phyloP scores from a whole-genome alignment of 1,140 invertebrate species.

The Neuroterus valhalla region DNA sequence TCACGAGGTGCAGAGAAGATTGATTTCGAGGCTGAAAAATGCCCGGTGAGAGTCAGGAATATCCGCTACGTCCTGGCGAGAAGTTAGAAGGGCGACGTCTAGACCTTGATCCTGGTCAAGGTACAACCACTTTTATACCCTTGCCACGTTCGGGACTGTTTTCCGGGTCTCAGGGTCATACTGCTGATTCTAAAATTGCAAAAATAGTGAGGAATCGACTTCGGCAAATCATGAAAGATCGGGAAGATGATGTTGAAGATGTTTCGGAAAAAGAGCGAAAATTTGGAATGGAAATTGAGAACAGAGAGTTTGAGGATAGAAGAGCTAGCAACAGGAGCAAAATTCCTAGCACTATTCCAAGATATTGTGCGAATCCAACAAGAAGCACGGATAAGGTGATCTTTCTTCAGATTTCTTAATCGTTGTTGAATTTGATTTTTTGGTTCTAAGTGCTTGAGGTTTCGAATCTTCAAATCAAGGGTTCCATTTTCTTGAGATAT shows the following conservation, averaged over 20 bases:
- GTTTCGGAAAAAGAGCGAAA: conserved; percentile 53
- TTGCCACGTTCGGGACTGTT: conserved; percentile 53
- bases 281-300: conserved; percentile 44
- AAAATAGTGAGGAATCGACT: conserved; percentile 68
- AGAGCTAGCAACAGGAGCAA: background rate
- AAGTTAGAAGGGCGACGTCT: conserved; percentile 1
- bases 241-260: conserved; percentile 42
- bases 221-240: conserved; percentile 56
- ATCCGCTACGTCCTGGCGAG: background rate
- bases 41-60: conserved; percentile 42
- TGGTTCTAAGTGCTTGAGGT: no score
- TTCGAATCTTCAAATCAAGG: no score
- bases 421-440: background rate
- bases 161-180: conserved; percentile 38
- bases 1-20: background rate
- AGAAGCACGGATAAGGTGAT: conserved; percentile 2
- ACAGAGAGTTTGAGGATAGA: conserved; percentile 5
- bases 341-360: conserved; percentile 8
- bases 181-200: conserved; percentile 54
- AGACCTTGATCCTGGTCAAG: conserved; percentile 37
- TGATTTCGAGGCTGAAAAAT: conserved; percentile 26
- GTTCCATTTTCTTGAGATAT: no score
- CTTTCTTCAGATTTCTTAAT: background rate
- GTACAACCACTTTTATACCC: conserved; percentile 61
- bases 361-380: background rate